Base-by-base conservation (phyloP, 1,140 invertebrate genomes). In the Hydropsyche tenuis region DNA sequence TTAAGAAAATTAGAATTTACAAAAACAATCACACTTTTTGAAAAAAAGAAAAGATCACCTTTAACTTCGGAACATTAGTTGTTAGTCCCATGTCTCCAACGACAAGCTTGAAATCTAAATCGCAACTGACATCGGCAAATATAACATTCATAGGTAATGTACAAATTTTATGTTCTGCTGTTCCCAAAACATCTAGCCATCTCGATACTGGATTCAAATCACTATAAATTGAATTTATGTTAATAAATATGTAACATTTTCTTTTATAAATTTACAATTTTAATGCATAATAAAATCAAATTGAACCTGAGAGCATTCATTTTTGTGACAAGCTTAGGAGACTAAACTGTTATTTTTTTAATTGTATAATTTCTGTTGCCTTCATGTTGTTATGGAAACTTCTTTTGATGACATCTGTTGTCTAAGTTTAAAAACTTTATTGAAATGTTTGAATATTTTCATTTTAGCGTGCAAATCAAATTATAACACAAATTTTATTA, bases 61-160 rank as follows among this genome's bases (percentile, higher is more conserved):
- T 86, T 66, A 86, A 75, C 72, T 82, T 85, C 20, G 84, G 81
- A 0, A 79, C 79, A 68, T 83, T 81, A 11, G 81, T 80, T 43
- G 78, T 78, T 69, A 78, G 77, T 1, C 84, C 84, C n/a, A 86
- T 78, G 72, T 86, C 84, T 11, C 83, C 85, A 37, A 85, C 73
- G n/a, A 85, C 43, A 5, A 86, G 78, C 79, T 85, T 86, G 51
- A 78, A 82, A 71, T 86, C 85, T 71, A 83, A 84, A 79, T 86
- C 85, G 69, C 82, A 83, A 60, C 81, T 79, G 1, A 85, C 69
- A 78, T 86, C 84, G 7, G 81, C 78, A 22, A 84, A 78, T 23
- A 78, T 76, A n/a, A 86, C 51, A 77, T 85, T 85, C 3, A 80
- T 80, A 0, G 81, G 82, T 46, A 86, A 78, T 4, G 83, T 82